A percentile compares a stretch with the other conserved stretches of the same genome.
Conservation (phyloP, 2,888 invertebrate species). For the Drosophila neonasuta region DNA sequence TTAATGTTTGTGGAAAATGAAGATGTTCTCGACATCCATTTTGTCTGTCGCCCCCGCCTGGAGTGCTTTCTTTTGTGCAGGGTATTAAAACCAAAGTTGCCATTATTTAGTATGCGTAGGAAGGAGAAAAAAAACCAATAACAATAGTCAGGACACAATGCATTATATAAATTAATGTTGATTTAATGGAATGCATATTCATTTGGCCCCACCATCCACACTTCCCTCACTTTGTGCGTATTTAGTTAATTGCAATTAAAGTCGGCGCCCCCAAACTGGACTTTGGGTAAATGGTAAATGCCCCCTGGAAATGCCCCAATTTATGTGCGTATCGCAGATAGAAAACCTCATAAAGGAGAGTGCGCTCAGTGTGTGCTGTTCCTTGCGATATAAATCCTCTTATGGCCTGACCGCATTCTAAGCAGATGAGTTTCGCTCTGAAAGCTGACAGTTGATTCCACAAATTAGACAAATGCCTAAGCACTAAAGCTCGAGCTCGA, state of each 20-base stretch:
- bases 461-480: slow-evolving; percentile 1
- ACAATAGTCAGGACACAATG: slow-evolving; percentile 57
- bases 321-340: slow-evolving; percentile 12
- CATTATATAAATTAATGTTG: slow-evolving; percentile 77
- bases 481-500: neutral
- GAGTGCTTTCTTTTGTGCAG: neutral
- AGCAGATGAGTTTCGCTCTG: slow-evolving; percentile 10
- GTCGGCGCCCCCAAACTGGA: slow-evolving; percentile 13
- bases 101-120: neutral
- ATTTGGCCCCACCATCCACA: slow-evolving; percentile 52
- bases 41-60: too few relatives aligned
- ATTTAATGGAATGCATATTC: slow-evolving; percentile 78
- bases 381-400: slow-evolving; percentile 39
- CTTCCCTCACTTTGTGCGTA: slow-evolving; percentile 55
- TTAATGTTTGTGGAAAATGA: neutral
- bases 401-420: slow-evolving; percentile 32
- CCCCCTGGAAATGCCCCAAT: slow-evolving; percentile 5
- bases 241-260: slow-evolving; percentile 78
- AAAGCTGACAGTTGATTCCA: slow-evolving; percentile 43
- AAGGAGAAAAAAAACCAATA: slow-evolving; percentile 16
- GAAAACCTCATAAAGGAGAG: slow-evolving; percentile 15
- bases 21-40: neutral
- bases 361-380: neutral
- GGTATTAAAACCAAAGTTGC: slow-evolving; percentile 5
- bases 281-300: too few relatives aligned